Evolutionary conservation across 2,797 vertebrate genomes (phyloP).

Genomic region (Rhinogobio ventralis): DNA sequence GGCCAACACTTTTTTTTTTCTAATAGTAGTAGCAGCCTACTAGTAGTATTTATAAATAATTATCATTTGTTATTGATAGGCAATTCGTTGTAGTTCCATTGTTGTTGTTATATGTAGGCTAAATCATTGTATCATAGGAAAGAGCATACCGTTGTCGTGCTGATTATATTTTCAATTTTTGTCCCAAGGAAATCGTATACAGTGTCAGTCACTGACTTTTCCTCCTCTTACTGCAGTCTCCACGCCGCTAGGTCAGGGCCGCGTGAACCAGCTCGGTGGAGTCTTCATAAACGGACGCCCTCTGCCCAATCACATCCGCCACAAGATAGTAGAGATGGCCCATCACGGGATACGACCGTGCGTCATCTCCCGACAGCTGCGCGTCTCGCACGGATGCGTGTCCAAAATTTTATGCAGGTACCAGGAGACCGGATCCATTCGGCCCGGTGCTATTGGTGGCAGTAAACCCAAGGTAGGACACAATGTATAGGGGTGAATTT

Average conservation of each 20-base stretch:
- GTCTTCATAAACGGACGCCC: conserved; percentile 99
- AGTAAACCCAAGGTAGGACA: conserved; percentile 96
- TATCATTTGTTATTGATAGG: neutral
- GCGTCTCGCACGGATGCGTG: conserved; percentile 97
- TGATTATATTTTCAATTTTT: neutral
- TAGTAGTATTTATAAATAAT: conserved; percentile 11
- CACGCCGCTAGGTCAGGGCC: conserved; percentile 96
- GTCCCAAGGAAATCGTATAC: neutral
- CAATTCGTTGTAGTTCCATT: conserved; percentile 23
- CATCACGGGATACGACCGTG: conserved; percentile 97
- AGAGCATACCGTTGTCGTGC: neutral
- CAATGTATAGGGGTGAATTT: too few relatives aligned
- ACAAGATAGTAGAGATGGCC: conserved; percentile 99
- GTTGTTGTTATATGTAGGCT: neutral
- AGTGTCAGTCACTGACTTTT: conserved; percentile 1
- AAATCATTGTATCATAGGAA: neutral
- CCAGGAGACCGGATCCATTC: conserved; percentile 97
- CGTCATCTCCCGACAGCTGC: conserved; percentile 96
- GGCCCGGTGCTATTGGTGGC: conserved; percentile 96
- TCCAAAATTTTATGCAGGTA: conserved; percentile 98
- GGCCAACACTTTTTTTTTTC: neutral
- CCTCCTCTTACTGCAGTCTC: conserved; percentile 81
- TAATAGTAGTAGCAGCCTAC: neutral
- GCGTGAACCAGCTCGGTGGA: conserved; percentile 98
- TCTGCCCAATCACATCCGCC: conserved; percentile 97